Evolutionary conservation across 2,888 invertebrate species (phyloP), one percentile per base, ranked within the genome.

Genomic region (Pterostichus niger): DNA sequence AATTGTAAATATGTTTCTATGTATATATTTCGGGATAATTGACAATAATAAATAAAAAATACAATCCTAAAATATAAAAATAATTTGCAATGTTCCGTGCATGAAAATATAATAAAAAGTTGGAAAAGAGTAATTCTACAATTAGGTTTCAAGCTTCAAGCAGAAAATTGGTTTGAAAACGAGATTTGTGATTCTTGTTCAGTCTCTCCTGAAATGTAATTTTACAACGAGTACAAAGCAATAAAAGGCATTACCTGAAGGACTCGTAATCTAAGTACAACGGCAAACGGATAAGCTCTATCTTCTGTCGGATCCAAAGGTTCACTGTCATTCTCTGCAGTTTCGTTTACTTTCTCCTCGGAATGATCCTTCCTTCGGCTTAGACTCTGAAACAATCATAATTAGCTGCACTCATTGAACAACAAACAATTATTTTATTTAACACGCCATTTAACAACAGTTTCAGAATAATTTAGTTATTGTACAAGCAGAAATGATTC

Each of bases 241-340:
- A 77, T 77, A 77, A 77, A 77, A 33, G 7, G 56, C 35, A 84
- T 86, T 85, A 92, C 93, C 91, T 93, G 93, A 82, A 93, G 86
- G 9, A 93, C 93, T 79, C 93, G 88, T 17, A 93, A 90, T 83
- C 93, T 88, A 46, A 93, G 88, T 11, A 93, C 91, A 83, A 92
- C 88, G 35, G 93, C 93, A 85, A 93, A 90, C 7, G 93, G 93
- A 86, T 93, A 93, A n/a, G 90, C 88, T 80, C 15, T 61, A 31
- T 80, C 80, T 84, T 89, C 88, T 86, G 88, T 89, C 90, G 89
- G 86, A 90, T 87, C 2, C 87, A 87, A 77, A 87, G 88, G 68
- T 73, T 81, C 71, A 84, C 83, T 11, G 90, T 90, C 85, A 90
- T 56, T 75, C 46, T 61, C 82, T n/a, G 59, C 15, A 17, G 17